phyloP scores from a whole-genome alignment of 2,797 vertebrate species.

The Phrynocephalus vlangalii region DNA sequence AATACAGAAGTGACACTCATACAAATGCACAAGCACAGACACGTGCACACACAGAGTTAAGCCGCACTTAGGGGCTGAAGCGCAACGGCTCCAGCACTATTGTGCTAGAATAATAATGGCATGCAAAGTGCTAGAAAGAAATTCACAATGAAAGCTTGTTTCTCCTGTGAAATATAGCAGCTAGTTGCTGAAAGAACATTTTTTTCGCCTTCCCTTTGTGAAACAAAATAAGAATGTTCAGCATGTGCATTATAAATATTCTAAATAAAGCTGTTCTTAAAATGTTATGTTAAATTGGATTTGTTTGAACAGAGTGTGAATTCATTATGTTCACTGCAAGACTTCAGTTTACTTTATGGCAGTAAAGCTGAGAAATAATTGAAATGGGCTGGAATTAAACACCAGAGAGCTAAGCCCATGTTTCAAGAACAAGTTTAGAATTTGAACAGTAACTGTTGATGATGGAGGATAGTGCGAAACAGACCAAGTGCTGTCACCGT shows the following conservation, averaged over 20 bases:
- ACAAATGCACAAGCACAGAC: too few relatives aligned
- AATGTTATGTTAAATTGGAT: slow-evolving; percentile 61
- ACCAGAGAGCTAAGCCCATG: slow-evolving; percentile 43
- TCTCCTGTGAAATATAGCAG: slow-evolving; percentile 38
- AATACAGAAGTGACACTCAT: background rate
- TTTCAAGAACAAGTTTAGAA: slow-evolving; percentile 59
- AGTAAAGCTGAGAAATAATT: slow-evolving; percentile 70
- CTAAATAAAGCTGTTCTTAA: slow-evolving; percentile 56
- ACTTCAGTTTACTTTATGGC: slow-evolving; percentile 57
- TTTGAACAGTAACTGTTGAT: slow-evolving; percentile 34
- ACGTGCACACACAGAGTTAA: background rate
- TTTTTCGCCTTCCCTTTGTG: slow-evolving; percentile 38
- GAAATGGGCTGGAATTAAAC: slow-evolving; percentile 59
- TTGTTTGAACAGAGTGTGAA: slow-evolving; percentile 66
- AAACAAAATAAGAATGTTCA: slow-evolving; percentile 50
- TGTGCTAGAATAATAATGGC: slow-evolving; percentile 37
- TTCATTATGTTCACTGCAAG: slow-evolving; percentile 57
- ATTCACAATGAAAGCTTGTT: background rate
- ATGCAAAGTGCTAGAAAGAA: slow-evolving; percentile 40
- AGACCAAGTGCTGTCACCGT: slow-evolving; percentile 38
- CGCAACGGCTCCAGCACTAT: background rate
- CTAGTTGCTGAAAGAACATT: slow-evolving; percentile 45
- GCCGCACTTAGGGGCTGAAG: slow-evolving; percentile 16
- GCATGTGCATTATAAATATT: slow-evolving; percentile 43
- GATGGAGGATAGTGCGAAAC: slow-evolving; percentile 40